Percentiles rank a stretch among this genome's conserved stretches.
Conservation (phyloP, 2,888 invertebrate genomes). For the Eremobia ochroleuca region DNA sequence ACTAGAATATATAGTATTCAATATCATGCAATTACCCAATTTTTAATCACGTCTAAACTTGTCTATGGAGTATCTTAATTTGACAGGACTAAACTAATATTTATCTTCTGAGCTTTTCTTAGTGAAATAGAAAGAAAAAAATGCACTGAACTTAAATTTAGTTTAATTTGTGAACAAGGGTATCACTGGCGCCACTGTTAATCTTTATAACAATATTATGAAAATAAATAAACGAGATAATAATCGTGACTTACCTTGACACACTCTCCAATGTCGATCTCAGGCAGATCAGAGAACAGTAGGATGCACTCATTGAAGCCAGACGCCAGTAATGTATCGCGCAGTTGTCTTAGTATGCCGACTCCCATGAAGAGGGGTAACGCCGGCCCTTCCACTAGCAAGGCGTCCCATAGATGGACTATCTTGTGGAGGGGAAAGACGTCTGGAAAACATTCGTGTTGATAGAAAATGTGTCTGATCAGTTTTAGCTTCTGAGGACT, state of each 20-base stretch:
- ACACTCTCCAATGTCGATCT: slow-evolving; percentile 98
- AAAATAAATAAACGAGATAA: slow-evolving; percentile 9
- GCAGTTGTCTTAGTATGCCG: slow-evolving; percentile 96
- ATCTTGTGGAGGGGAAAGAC: slow-evolving; percentile 99
- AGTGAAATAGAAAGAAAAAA: too few species aligned
- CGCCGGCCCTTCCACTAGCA: slow-evolving; percentile 97
- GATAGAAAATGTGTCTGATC: slow-evolving; percentile 11
- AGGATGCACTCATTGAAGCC: slow-evolving; percentile 99
- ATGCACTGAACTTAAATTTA: too few species aligned
- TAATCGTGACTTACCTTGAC: slow-evolving; percentile 41
- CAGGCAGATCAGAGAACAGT: slow-evolving; percentile 99
- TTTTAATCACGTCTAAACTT: too few species aligned
- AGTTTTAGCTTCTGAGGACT: not conserved
- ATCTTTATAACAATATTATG: not conserved
- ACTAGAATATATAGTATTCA: too few species aligned
- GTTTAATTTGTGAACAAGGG: too few species aligned
- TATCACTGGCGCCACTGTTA: too few species aligned
- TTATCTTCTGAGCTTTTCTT: too few species aligned
- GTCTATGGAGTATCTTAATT: too few species aligned
- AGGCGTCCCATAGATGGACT: slow-evolving; percentile 99
- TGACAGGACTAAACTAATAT: too few species aligned
- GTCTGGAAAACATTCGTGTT: slow-evolving; percentile 91
- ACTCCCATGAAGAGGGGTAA: slow-evolving; percentile 98
- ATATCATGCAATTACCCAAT: too few species aligned
- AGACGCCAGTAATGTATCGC: slow-evolving; percentile 95